Evolutionary conservation across 2,113 vertebrate genomes (phyloP), one percentile per base, ranked within the genome.

Genomic region (Thryonomys swinderianus): DNA sequence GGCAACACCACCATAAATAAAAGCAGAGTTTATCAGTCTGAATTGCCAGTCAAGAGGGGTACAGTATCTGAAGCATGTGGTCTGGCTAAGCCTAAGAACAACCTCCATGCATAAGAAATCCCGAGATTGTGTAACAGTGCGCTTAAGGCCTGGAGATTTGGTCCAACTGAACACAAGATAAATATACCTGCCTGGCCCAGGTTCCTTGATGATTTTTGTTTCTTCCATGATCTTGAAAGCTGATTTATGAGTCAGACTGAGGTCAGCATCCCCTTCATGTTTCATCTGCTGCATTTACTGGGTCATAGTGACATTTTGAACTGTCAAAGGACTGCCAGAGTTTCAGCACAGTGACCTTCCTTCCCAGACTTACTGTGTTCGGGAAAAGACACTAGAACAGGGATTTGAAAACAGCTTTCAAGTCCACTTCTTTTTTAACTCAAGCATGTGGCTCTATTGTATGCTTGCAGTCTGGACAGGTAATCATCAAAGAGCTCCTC

Each of bases 301-400:
- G 96, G 96, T 97, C 97, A 97, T 80, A 64, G 86, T 96, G 97
- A 98, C 97, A 96, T 97, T 97, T 91, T 87, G 53, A 95, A 85
- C 84, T 90, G 79, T 89, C 71, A 91, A 62, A 91, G n/a, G 61
- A 20, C n/a, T 73, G 69, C 57, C 55, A 67, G 86, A 81, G n/a
- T 91, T 89, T 73, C 32, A 73, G 93, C 32, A 53, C 66, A 87
- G 76, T 61, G 81, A 90, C 37, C 90, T 95, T 64, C 69, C 40
- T 66, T 93, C 32, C 40, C 64, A 53, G 51, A 80, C 3, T 85
- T 81, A 66, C 32, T 74, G 18, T 84, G 17, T 87, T 90, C 37
- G 73, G 88, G 85, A 73, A 88, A 92, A 76, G 48, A 76, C 42
- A 48, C 13, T 14, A 48, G 25, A 90, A 59, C 84, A 94, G 34